Evolutionary conservation across 2,888 invertebrate genomes (phyloP), one percentile per base, ranked within the genome.

Genomic region (Sphaerophoria rueppellii): DNA sequence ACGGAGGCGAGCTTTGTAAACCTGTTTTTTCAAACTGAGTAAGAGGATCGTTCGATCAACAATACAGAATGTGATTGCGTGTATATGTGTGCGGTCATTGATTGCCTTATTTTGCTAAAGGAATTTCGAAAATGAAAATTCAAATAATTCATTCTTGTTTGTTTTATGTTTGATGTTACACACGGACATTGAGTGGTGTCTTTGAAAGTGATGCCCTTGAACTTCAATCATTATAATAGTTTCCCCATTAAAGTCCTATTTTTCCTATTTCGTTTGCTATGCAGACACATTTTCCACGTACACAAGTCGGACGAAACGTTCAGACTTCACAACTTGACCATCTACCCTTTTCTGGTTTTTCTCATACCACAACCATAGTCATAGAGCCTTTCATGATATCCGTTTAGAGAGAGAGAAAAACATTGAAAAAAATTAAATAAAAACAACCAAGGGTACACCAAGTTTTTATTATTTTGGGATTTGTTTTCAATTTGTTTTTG

Each of bases 401-500:
- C 12, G 1, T 11, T 24, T 2, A 58, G 12, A 14, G 24, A 24
- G 24, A 40, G 14, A n/a, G n/a, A 48, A 14, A 48, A 5, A 48
- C 4, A 46, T 46, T 4, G n/a, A 46, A 48, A 14, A 48, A 48
- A 48, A 48, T 48, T 1, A n/a, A n/a, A 57, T 7, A 63, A 46
- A 48, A 32, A 61, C 43, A 63, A 63, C 32, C 61, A 5, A 34
- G 61, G 34, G 9, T 48, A 35, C 32, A 37, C 48, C 63, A 63
- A 50, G 63, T 63, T 63, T 63, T 63, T 63, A 63, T 63, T 48
- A 63, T 63, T 63, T 63, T 63, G 48, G 63, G 48, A 63, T 63
- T 63, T 63, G 63, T 63, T 63, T 63, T 63, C 48, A 63, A 63
- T 63, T 61, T 63, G 63, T 63, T 48, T 63, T 63, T 48, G 46